Base-by-base conservation (phyloP, 2,113 vertebrate genomes). In the Siniperca knerii region DNA sequence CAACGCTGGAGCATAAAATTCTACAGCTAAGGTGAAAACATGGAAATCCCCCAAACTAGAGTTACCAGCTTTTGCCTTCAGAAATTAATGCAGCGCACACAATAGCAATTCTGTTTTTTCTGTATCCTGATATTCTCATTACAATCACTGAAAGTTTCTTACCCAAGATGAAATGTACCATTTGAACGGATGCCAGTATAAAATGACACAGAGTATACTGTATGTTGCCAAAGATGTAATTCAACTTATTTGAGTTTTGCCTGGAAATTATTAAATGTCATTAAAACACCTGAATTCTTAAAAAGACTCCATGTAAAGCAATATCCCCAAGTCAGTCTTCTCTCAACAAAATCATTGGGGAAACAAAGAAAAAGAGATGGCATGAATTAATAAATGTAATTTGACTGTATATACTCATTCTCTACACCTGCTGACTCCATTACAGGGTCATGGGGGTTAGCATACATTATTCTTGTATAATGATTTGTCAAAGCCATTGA, bases 181-280 rank as follows among this genome's bases (percentile, higher is more conserved):
- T 64, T 66, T 83, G 81, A 83, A 79, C 67, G 33, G 10, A 1
- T n/a, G 77, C 75, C 75, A 82, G 40, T 48, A 37, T 42, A 71
- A 75, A 82, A 77, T 69, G 29, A 50, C 57, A 48, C 18, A 25
- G 18, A 21, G 67, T 20, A n/a, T 18, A 16, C 25, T 10, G 8
- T 10, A 7, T 12, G 62, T 61, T 85, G 79, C 86, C 75, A 84
- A 71, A 77, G 23, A 73, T 57, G 68, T 65, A 72, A 75, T 83
- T 86, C 12, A 62, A 57, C 25, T 61, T 46, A 64, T 89, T 84
- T 68, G 23, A 81, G 25, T 83, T 87, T 83, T 75, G 72, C 42
- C 82, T 74, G 79, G 73, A 70, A 87, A 78, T 83, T 25, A 94
- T 90, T 88, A 87, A 70, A 79, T 73, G 67, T 83, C 65, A 88